phyloP scores from a whole-genome alignment of 2,113 vertebrate species.

The Brachypodius melanocephalos region DNA sequence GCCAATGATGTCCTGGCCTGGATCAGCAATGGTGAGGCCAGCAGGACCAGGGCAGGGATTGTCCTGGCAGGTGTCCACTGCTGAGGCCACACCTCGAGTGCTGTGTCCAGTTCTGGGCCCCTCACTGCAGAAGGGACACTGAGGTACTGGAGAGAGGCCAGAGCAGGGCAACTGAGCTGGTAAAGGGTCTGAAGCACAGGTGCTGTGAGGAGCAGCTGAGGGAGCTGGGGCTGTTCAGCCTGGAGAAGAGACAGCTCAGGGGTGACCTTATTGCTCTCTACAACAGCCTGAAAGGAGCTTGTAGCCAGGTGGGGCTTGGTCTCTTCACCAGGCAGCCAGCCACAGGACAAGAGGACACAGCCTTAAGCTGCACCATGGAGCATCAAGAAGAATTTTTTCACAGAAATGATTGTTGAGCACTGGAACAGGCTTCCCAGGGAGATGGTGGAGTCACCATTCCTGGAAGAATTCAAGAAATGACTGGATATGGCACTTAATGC shows the following conservation, averaged over 20 bases:
- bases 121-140: background rate
- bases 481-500: background rate
- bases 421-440: background rate
- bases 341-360: background rate
- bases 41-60: background rate
- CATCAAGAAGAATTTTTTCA: background rate
- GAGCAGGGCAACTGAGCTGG: rapidly evolving
- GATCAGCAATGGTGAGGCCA: background rate
- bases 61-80: no score
- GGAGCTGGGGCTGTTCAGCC: background rate
- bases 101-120: background rate
- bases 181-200: background rate
- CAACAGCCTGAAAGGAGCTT: background rate
- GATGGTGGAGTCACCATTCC: background rate
- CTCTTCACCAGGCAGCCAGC: background rate
- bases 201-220: background rate
- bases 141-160: background rate
- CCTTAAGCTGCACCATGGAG: background rate
- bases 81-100: background rate
- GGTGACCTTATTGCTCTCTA: rapidly evolving
- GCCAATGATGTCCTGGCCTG: no score
- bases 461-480: background rate
- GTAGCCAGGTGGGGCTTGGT: no score
- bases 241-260: background rate
- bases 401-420: background rate